These are phyloP conservation scores for Drosophila austrosaltans DNA, from an alignment of 2,888 invertebrate genomes.

Conservation along the genomic window DNA sequence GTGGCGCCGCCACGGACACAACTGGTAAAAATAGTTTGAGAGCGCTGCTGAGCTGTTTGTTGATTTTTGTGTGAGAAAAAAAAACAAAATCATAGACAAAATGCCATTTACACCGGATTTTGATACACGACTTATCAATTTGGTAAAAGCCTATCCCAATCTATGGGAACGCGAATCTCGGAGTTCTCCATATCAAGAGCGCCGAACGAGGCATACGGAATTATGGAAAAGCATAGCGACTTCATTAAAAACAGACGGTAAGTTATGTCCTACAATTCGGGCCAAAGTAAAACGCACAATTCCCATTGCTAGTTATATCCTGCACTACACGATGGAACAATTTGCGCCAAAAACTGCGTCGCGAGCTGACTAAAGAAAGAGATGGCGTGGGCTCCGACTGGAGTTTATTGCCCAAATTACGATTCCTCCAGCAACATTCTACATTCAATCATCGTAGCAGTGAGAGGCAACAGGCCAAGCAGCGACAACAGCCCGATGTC, in stretches of 20 bases:
- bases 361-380: slow-evolving; percentile 60
- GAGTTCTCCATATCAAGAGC: slow-evolving; percentile 64
- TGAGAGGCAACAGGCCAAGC: slow-evolving; percentile 31
- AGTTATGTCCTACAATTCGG: not conserved
- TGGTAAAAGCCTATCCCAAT: slow-evolving; percentile 74
- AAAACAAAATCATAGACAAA: slow-evolving; percentile 28
- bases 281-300: not conserved
- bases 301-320: slow-evolving; percentile 49
- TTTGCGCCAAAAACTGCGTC: slow-evolving; percentile 63
- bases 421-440: slow-evolving; percentile 56
- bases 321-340: slow-evolving; percentile 76
- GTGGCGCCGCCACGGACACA: slow-evolving; percentile 1
- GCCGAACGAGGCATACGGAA: slow-evolving; percentile 67
- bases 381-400: slow-evolving; percentile 54
- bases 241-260: slow-evolving; percentile 73
- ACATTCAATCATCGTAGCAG: slow-evolving; percentile 34
- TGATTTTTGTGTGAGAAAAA: not conserved
- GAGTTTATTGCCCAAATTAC: slow-evolving; percentile 64
- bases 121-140: slow-evolving; percentile 66
- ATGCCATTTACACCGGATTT: slow-evolving; percentile 43
- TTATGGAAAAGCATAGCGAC: slow-evolving; percentile 76
- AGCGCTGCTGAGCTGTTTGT: slow-evolving; percentile 16
- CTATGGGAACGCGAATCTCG: slow-evolving; percentile 68
- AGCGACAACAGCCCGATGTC: slow-evolving; percentile 15
- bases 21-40: slow-evolving; percentile 14